A percentile compares a stretch with the other conserved stretches of the same genome.
Evolutionary conservation across 2,797 vertebrate genomes (phyloP).

Genomic region (Myoxocephalus aenaeus): DNA sequence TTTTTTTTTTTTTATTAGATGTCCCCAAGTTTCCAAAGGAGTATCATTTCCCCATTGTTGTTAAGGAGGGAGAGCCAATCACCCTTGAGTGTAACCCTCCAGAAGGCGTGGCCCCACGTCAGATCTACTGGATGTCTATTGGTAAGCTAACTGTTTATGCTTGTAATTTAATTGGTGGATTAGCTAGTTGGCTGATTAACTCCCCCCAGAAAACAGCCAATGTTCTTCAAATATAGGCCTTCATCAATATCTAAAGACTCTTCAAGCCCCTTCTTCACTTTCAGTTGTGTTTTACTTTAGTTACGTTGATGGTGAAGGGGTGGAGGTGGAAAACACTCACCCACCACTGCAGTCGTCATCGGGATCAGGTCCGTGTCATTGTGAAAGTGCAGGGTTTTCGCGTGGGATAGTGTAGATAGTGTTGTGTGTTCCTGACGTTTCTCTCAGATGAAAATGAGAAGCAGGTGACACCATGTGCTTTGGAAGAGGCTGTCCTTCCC

Average conservation of each 20-base stretch:
- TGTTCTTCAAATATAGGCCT: not conserved
- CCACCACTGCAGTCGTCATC: not conserved
- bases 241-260: not conserved
- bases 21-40: conserved; percentile 95
- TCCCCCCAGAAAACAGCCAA: not conserved
- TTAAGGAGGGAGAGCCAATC: conserved; percentile 89
- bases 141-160: conserved; percentile 80
- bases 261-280: not conserved
- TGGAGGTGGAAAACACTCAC: not conserved
- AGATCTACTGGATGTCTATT: conserved; percentile 97
- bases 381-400: not conserved
- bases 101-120: conserved; percentile 86
- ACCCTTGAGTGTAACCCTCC: conserved; percentile 92
- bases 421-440: not conserved
- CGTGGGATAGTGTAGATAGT: not conserved
- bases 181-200: not conserved
- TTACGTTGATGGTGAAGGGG: not conserved
- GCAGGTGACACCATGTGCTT: not conserved
- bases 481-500: conserved; percentile 3
- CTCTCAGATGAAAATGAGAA: conserved; percentile 11
- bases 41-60: conserved; percentile 82
- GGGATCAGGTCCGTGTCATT: not conserved
- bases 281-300: not conserved
- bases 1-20: conserved; percentile 72
- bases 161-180: not conserved